Conservation (phyloP, 1,140 invertebrate genomes). For the Vollenhovia emeryi region DNA sequence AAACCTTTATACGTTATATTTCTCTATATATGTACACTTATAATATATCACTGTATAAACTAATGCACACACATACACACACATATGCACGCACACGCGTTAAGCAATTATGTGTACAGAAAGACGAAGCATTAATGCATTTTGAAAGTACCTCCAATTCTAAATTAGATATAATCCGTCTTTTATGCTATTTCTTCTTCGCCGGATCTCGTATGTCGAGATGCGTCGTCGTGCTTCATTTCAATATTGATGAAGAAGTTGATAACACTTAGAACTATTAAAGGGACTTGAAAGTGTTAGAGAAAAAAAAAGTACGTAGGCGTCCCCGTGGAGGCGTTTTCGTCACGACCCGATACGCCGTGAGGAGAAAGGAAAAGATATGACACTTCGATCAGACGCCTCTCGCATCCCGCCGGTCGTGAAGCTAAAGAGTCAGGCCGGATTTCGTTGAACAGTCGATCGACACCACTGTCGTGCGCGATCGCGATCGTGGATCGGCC, state of each 20-base stretch:
- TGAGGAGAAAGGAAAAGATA: constrained; percentile 40
- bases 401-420: constrained; percentile 46
- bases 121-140: neutral
- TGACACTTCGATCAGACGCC: constrained; percentile 49
- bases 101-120: neutral
- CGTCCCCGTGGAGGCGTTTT: constrained; percentile 56
- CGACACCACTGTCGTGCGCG: neutral
- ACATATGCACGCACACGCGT: neutral
- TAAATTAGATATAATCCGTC: neutral
- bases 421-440: constrained; percentile 13
- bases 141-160: neutral
- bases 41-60: neutral
- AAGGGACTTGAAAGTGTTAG: constrained; percentile 20
- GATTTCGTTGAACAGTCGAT: neutral
- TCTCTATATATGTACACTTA: neutral
- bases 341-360: constrained; percentile 50
- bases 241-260: neutral
- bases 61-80: neutral
- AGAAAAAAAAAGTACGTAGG: constrained; percentile 35
- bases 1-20: neutral
- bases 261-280: neutral
- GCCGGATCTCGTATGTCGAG: neutral
- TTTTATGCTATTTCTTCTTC: neutral
- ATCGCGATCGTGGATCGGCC: constrained; percentile 22
- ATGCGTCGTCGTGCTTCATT: neutral